phyloP scores from a whole-genome alignment of 2,888 invertebrate species.

The Fragum whitleyi region DNA sequence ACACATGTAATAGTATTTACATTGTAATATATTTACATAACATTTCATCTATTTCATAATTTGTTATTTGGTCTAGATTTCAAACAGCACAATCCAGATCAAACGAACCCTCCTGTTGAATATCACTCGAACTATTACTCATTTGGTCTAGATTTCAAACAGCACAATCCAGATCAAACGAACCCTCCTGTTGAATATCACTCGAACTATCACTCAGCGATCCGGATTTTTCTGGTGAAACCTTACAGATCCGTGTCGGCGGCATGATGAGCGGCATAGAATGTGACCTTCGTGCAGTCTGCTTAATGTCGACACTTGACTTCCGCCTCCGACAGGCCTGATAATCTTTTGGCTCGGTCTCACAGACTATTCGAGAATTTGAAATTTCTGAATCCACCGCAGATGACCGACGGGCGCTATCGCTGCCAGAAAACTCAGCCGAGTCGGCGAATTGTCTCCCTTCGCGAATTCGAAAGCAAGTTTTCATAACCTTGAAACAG shows the following conservation, averaged over 20 bases:
- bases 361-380: constrained; percentile 14
- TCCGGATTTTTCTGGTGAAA: constrained; percentile 4
- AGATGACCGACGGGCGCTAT: not conserved
- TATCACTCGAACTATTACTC: constrained; percentile 1
- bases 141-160: no score
- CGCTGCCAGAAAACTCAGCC: constrained; percentile 11
- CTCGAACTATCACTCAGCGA: constrained; percentile 3
- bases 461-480: constrained; percentile 11
- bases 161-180: constrained; percentile 13
- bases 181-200: constrained; percentile 10
- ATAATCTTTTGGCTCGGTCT: not conserved
- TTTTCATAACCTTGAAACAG: constrained; percentile 11
- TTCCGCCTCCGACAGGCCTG: constrained; percentile 6
- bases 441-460: constrained; percentile 3
- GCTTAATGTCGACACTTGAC: not conserved
- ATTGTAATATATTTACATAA: no score
- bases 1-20: no score
- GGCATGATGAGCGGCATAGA: constrained; percentile 3
- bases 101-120: constrained; percentile 8
- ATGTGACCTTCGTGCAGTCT: constrained; percentile 9
- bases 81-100: constrained; percentile 16
- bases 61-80: no score
- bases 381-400: not conserved
- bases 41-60: no score
- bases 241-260: constrained; percentile 3